These are phyloP conservation scores for Cyphomyrus plagiostoma DNA, from an alignment of 2,113 vertebrate species.

Conservation along the genomic window DNA sequence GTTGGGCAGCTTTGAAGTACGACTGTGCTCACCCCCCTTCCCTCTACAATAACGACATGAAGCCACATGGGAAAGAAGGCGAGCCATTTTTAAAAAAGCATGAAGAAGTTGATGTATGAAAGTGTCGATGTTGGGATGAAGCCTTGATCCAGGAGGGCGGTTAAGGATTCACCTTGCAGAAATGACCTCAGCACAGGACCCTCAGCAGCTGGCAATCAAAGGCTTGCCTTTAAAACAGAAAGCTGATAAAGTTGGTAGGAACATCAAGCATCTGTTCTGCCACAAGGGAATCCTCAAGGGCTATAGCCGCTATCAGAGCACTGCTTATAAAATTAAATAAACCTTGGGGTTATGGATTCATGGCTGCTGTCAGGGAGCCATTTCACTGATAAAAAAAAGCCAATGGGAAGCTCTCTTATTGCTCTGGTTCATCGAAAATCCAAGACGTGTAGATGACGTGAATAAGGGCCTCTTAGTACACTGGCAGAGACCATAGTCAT, in stretches of 20 bases:
- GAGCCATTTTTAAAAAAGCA: not conserved
- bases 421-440: not conserved
- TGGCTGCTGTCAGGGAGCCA: not conserved
- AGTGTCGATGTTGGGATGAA: not conserved
- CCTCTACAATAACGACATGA: not conserved
- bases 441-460: not conserved
- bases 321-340: not conserved
- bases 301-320: not conserved
- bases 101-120: not conserved
- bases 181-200: not conserved
- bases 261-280: not conserved
- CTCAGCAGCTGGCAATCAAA: not conserved
- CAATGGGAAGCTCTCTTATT: not conserved
- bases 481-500: not conserved
- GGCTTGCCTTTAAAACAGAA: not conserved
- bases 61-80: not conserved
- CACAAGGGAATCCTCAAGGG: not conserved
- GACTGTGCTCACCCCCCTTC: not conserved
- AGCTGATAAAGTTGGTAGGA: not conserved
- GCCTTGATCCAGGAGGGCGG: not conserved
- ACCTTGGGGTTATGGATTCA: not conserved
- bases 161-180: not conserved
- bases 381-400: not conserved
- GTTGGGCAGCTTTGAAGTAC: not conserved
- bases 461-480: not conserved